phyloP scores from a whole-genome alignment of 2,797 vertebrate species.

The Setipinna tenuifilis region DNA sequence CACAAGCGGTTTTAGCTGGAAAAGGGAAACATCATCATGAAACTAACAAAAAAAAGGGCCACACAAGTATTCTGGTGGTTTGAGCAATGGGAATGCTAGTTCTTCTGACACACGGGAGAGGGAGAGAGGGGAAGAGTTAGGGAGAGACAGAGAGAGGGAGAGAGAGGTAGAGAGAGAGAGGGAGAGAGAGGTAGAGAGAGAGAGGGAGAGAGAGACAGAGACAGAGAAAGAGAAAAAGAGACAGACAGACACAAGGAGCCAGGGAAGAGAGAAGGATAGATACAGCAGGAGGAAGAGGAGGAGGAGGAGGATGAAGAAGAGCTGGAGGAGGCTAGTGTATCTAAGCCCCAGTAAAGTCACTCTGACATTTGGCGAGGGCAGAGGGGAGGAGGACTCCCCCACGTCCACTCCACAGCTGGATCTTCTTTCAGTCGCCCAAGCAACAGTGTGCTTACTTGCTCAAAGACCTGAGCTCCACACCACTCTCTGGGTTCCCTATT shows the following conservation, averaged over 20 bases:
- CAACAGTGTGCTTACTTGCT: neutral
- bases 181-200: conserved; percentile 43
- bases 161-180: conserved; percentile 41
- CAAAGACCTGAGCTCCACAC: neutral
- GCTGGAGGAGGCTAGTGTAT: conserved; percentile 14
- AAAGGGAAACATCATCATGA: conserved; percentile 68
- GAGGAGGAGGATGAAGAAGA: conserved; percentile 30
- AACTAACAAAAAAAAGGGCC: conserved; percentile 73
- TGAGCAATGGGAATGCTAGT: conserved; percentile 57
- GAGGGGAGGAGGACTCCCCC: conserved; percentile 65
- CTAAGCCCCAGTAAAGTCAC: conserved; percentile 69
- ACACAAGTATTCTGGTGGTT: conserved; percentile 72
- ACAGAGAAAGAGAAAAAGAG: neutral
- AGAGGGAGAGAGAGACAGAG: conserved; percentile 46
- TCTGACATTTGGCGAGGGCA: conserved; percentile 72
- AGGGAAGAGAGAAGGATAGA: conserved; percentile 11
- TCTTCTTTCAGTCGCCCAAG: conserved; percentile 43
- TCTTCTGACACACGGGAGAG: conserved; percentile 45
- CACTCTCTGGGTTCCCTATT: neutral
- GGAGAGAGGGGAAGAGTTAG: conserved; percentile 30
- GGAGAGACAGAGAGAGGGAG: conserved; percentile 35
- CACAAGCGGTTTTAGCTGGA: conserved; percentile 74
- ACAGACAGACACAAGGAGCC: no score
- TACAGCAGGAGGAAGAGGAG: neutral
- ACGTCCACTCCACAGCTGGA: conserved; percentile 62